Conservation (phyloP, 2,888 invertebrate species). For the Isotomurus palustris region DNA sequence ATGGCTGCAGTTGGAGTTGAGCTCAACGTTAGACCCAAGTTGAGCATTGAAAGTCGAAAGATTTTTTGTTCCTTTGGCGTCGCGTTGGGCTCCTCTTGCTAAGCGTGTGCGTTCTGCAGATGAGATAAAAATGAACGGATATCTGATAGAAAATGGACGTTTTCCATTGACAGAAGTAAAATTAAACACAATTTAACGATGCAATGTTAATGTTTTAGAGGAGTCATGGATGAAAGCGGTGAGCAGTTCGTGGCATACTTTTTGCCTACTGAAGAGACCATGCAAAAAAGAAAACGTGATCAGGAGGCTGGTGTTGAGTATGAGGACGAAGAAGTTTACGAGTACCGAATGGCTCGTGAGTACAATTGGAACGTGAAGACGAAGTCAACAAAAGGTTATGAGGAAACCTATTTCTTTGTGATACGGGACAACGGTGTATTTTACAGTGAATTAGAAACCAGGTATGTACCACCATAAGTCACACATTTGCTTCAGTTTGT, state of each 20-base stretch:
- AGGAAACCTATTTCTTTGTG: slow-evolving; percentile 96
- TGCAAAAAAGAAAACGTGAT: slow-evolving; percentile 82
- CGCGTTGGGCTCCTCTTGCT: slow-evolving; percentile 1
- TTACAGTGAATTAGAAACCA: slow-evolving; percentile 90
- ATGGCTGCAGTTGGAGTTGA: too few relatives aligned
- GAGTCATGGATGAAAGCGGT: slow-evolving; percentile 98
- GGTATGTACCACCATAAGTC: slow-evolving; percentile 49
- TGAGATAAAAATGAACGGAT: slow-evolving; percentile 36
- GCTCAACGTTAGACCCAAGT: slow-evolving; percentile 6
- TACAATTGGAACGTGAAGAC: slow-evolving; percentile 99
- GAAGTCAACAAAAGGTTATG: slow-evolving; percentile 88
- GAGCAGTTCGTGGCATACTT: slow-evolving; percentile 99
- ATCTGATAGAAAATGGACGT: slow-evolving; percentile 19
- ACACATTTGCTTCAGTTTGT: background rate
- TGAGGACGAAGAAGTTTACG: slow-evolving; percentile 86
- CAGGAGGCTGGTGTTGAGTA: slow-evolving; percentile 69
- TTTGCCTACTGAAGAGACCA: slow-evolving; percentile 86
- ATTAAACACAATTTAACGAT: background rate
- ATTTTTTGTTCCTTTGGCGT: background rate
- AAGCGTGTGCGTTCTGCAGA: background rate
- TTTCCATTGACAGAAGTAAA: background rate
- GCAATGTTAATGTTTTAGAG: slow-evolving; percentile 57
- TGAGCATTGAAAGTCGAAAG: slow-evolving; percentile 17
- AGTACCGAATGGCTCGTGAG: slow-evolving; percentile 94
- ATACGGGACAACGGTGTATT: slow-evolving; percentile 84